Evolutionary conservation across 2,113 vertebrate genomes (phyloP).

Genomic region (Erinaceus europaeus): DNA sequence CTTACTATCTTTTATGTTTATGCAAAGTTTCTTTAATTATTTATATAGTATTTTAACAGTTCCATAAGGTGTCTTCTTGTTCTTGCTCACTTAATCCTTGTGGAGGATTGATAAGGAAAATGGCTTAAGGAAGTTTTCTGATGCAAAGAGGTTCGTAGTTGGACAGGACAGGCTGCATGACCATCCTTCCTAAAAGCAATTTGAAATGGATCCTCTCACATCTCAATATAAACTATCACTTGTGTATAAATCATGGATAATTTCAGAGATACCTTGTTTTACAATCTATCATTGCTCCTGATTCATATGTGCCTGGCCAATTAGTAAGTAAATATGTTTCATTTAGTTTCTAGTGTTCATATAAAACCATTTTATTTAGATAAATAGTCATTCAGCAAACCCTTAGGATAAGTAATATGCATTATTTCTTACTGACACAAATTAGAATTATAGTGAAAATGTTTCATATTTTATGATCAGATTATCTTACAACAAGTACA

Average conservation of each 20-base stretch:
- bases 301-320: not conserved
- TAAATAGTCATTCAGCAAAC: constrained; percentile 10
- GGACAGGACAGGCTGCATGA: not conserved
- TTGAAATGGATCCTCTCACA: not conserved
- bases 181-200: not conserved
- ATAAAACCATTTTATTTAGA: constrained; percentile 8
- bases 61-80: not conserved
- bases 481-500: constrained; percentile 27
- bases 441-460: not conserved
- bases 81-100: not conserved
- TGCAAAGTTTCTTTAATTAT: constrained; percentile 13
- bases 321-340: not conserved
- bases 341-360: not conserved
- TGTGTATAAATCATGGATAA: not conserved
- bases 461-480: constrained; percentile 10
- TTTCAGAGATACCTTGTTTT: not conserved
- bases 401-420: constrained; percentile 9
- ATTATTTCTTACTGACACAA: constrained; percentile 18
- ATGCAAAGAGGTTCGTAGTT: not conserved
- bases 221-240: not conserved
- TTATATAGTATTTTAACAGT: not conserved
- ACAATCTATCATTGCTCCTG: not conserved
- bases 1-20: not conserved
- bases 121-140: not conserved
- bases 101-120: not conserved